Conservation (phyloP, 2,888 invertebrate species). For the Acrocyrtus sp. region DNA sequence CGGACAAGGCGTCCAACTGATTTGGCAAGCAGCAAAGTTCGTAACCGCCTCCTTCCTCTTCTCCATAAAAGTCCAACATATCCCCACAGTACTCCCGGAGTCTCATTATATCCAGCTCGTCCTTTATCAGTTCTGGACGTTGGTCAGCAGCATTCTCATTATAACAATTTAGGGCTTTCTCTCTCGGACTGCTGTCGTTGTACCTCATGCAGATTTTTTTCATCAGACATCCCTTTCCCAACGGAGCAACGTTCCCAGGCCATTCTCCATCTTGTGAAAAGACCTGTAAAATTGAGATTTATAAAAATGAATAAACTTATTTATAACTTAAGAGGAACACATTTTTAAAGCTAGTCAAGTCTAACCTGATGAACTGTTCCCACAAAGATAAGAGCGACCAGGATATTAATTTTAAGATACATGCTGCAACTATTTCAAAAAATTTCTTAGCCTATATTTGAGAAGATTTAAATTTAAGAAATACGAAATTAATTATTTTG, state of each 20-base stretch:
- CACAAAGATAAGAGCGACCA: too few relatives aligned
- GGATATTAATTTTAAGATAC: too few relatives aligned
- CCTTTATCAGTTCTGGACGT: not conserved
- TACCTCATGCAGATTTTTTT: conserved; percentile 11
- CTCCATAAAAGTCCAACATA: conserved; percentile 42
- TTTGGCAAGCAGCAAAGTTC: conserved; percentile 55
- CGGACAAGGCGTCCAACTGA: conserved; percentile 50
- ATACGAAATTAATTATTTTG: too few relatives aligned
- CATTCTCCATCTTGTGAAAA: conserved; percentile 41
- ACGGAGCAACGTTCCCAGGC: conserved; percentile 26
- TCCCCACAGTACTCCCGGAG: conserved; percentile 51
- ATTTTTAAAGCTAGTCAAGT: too few relatives aligned
- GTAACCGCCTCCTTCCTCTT: conserved; percentile 21
- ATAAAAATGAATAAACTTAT: too few relatives aligned
- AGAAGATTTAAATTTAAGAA: too few relatives aligned
- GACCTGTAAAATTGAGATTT: too few relatives aligned
- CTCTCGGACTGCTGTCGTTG: not conserved
- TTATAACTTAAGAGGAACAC: too few relatives aligned
- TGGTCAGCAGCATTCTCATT: conserved; percentile 24
- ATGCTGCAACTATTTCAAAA: too few relatives aligned
- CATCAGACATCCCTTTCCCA: conserved; percentile 19
- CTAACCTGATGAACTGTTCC: too few relatives aligned
- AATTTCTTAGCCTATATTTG: too few relatives aligned
- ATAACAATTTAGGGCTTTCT: conserved; percentile 39
- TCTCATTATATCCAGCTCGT: not conserved